These are phyloP conservation scores for Coturnix japonica DNA, from an alignment of 2,113 vertebrate genomes.

Conservation along the genomic window DNA sequence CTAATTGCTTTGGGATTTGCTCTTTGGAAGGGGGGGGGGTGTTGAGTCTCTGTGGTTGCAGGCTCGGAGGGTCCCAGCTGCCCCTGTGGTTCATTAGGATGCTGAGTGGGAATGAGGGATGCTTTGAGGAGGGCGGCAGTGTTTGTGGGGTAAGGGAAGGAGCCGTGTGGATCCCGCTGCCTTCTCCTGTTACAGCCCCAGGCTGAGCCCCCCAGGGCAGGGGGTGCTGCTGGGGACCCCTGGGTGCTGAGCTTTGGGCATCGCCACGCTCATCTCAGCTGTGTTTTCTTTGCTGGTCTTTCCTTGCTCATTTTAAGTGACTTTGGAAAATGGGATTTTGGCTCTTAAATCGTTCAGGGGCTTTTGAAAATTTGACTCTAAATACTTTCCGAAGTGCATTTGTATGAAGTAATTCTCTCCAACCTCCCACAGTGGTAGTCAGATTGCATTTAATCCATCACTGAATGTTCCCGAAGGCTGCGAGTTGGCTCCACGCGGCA, in stretches of 20 bases:
- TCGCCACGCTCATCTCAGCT: neutral
- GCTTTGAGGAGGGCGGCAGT: conserved; percentile 49
- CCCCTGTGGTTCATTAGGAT: conserved; percentile 63
- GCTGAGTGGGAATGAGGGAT: conserved; percentile 50
- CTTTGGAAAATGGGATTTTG: conserved; percentile 70
- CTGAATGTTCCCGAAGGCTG: conserved; percentile 70
- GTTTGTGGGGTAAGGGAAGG: conserved; percentile 40
- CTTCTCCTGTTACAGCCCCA: neutral
- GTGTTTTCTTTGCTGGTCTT: conserved; percentile 14
- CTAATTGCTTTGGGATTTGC: conserved; percentile 67
- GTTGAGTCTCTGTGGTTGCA: conserved; percentile 36
- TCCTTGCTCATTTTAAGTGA: conserved; percentile 46
- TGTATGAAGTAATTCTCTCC: conserved; percentile 72
- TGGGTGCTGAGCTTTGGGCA: neutral
- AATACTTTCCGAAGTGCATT: conserved; percentile 70
- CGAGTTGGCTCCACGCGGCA: conserved; percentile 52
- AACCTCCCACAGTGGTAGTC: conserved; percentile 69
- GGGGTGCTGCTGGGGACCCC: neutral
- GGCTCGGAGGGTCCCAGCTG: conserved; percentile 54
- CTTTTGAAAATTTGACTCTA: conserved; percentile 70
- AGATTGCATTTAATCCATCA: conserved; percentile 70
- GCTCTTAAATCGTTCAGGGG: conserved; percentile 68
- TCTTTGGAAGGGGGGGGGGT: conserved; percentile 9
- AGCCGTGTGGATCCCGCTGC: conserved; percentile 10
- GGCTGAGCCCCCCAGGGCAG: neutral